phyloP scores from a whole-genome alignment of 1,140 invertebrate species.

The Drosophila auraria region DNA sequence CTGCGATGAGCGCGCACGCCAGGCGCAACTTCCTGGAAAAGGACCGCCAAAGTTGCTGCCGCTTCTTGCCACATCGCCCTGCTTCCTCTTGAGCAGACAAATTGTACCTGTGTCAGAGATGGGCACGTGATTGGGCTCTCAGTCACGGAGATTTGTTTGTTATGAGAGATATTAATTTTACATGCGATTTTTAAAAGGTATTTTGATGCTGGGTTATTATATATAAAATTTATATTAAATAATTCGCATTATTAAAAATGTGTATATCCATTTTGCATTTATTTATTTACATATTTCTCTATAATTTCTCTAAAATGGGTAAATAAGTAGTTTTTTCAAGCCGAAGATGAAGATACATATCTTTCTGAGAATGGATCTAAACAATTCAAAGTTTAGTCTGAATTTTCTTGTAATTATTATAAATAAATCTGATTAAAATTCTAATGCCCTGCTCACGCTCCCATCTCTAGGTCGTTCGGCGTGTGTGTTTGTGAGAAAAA shows the following conservation, averaged over 20 bases:
- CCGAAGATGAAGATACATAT: too few species aligned
- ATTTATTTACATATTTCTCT: background rate
- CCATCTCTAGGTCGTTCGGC: slow-evolving; percentile 36
- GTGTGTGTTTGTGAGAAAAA: slow-evolving; percentile 55
- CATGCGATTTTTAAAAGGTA: background rate
- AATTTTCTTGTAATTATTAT: too few species aligned
- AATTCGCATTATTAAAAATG: too few species aligned
- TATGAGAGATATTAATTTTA: background rate
- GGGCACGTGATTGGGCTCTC: slow-evolving; percentile 17
- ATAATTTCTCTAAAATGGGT: background rate
- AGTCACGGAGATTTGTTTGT: slow-evolving; percentile 11
- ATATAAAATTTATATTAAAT: too few species aligned
- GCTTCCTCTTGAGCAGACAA: slow-evolving; percentile 29
- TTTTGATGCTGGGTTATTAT: too few species aligned
- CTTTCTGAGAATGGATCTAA: too few species aligned
- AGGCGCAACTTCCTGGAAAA: slow-evolving; percentile 83
- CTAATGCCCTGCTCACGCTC: slow-evolving; percentile 7
- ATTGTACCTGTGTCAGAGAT: slow-evolving; percentile 60
- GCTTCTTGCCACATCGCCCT: slow-evolving; percentile 40
- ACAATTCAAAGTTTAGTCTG: too few species aligned
- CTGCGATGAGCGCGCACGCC: slow-evolving; percentile 77
- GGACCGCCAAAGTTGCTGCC: slow-evolving; percentile 79
- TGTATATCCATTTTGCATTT: background rate
- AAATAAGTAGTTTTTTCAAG: background rate
- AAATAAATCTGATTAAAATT: background rate